Evolutionary conservation across 2,113 vertebrate genomes (phyloP).

Genomic region (Ramphastos sulfuratus): DNA sequence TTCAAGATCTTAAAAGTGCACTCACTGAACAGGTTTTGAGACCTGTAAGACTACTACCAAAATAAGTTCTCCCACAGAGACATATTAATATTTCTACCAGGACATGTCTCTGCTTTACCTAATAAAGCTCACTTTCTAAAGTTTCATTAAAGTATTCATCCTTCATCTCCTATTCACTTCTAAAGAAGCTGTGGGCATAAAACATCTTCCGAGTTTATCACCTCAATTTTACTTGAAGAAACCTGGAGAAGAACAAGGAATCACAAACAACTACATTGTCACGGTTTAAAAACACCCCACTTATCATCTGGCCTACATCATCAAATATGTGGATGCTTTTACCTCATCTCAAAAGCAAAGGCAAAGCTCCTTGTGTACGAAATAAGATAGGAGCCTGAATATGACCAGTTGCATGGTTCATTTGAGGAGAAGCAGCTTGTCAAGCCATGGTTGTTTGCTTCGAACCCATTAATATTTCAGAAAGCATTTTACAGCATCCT

Average conservation of each 20-base stretch:
- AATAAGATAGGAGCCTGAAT: neutral
- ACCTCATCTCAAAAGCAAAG: neutral
- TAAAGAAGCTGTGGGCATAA: neutral
- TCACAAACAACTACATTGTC: neutral
- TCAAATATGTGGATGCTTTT: neutral
- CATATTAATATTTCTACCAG: neutral
- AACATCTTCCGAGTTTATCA: neutral
- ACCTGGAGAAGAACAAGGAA: neutral
- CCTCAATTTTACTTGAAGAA: neutral
- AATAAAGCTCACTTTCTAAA: neutral
- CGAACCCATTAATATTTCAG: constrained; percentile 56
- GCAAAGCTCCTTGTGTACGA: neutral
- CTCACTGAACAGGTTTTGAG: neutral
- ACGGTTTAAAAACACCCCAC: neutral
- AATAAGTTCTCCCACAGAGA: neutral
- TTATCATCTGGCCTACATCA: neutral
- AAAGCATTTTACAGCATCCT: constrained; percentile 25
- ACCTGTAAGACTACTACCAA: neutral
- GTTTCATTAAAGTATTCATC: no score
- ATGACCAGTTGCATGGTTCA: neutral
- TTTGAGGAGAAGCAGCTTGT: neutral
- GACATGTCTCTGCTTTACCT: neutral
- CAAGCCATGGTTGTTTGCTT: constrained; percentile 8
- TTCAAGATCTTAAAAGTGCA: neutral
- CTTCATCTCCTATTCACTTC: neutral